phyloP scores from a whole-genome alignment of 2,113 vertebrate species.

The Fregetta grallaria region DNA sequence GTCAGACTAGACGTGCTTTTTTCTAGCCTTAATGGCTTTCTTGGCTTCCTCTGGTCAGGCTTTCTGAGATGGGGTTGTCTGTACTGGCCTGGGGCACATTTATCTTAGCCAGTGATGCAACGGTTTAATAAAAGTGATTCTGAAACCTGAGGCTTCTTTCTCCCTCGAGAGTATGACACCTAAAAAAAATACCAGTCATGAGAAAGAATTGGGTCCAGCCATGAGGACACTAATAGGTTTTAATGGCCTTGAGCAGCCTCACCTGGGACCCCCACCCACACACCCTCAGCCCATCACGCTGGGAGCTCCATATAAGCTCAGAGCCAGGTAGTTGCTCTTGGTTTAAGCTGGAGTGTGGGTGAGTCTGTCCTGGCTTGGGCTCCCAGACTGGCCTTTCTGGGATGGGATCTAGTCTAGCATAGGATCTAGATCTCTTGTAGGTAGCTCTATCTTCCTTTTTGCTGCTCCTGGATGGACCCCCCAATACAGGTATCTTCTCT shows the following conservation, averaged over 20 bases:
- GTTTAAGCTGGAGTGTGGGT: background rate
- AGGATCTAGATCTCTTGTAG: background rate
- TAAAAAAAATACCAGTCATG: background rate
- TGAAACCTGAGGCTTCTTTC: background rate
- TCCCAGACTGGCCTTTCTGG: background rate
- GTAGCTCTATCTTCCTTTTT: background rate
- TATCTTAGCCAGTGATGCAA: background rate
- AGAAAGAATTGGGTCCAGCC: background rate
- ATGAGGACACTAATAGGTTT: background rate
- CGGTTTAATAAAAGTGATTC: background rate
- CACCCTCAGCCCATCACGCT: background rate
- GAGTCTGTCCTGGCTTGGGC: rapidly evolving
- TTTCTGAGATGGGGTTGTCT: background rate
- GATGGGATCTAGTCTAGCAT: background rate
- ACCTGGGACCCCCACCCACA: background rate
- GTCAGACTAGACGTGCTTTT: background rate
- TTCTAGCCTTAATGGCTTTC: background rate
- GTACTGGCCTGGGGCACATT: background rate
- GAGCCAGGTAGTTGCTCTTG: background rate
- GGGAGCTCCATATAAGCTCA: background rate
- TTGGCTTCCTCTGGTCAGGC: background rate
- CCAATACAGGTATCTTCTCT: background rate
- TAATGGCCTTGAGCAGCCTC: background rate
- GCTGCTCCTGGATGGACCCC: background rate
- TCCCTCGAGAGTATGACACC: background rate